Conservation (phyloP, 53 echinoderm and acorn worm genomes). For the Zoroaster sp. region DNA sequence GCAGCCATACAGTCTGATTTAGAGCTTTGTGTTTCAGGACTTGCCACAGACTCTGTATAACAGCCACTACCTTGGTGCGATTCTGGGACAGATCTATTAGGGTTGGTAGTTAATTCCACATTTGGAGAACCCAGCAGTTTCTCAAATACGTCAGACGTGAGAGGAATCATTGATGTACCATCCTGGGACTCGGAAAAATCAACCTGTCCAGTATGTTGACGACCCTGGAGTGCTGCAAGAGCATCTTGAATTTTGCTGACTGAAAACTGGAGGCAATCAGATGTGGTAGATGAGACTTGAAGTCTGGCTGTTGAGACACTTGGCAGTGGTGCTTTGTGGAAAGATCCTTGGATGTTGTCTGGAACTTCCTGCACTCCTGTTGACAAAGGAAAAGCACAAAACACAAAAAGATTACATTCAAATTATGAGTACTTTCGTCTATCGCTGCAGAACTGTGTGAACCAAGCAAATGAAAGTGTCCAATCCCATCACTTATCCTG, state of each 20-base stretch:
- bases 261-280: constrained; percentile 19
- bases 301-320: background rate
- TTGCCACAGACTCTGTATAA: background rate
- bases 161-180: background rate
- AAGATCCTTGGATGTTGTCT: background rate
- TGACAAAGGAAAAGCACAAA: background rate
- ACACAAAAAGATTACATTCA: too few relatives aligned
- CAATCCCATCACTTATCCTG: too few relatives aligned
- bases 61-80: background rate
- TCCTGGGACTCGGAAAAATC: background rate
- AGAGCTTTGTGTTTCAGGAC: background rate
- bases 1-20: background rate
- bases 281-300: background rate
- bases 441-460: too few relatives aligned
- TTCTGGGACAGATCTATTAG: background rate
- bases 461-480: too few relatives aligned
- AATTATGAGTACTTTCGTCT: too few relatives aligned
- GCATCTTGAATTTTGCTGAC: constrained; percentile 17
- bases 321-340: background rate
- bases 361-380: background rate
- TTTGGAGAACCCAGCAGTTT: background rate
- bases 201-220: background rate
- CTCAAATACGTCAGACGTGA: constrained; percentile 9
- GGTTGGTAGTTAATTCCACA: background rate
- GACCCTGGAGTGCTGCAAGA: constrained; percentile 7